Base-by-base conservation (phyloP, 2,797 vertebrate species). In the Lepidocolaptes lacrymiger region DNA sequence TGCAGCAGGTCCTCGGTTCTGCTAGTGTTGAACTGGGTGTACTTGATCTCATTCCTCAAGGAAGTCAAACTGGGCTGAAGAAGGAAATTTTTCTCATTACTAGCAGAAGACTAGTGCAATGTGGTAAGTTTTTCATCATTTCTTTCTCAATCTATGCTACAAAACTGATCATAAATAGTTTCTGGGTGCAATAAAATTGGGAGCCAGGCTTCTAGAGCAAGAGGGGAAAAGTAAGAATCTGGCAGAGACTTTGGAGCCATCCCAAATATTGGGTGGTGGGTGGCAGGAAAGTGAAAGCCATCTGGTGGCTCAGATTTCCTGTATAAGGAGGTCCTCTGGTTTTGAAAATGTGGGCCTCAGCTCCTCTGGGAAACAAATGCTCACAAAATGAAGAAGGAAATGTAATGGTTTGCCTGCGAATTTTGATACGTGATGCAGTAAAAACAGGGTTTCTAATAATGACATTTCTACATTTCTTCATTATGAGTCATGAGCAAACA, bases 381-480 rank as follows among this genome's bases (percentile, higher is more conserved):
- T 79, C 94, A 55, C 84, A 68, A 95, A 95, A 91, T 88, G 92
- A 89, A 91, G 85, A 92, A 94, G 90, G 86, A 83, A 94, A 93
- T 95, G 41, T 82, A 93, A 91, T 93, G 89, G 82, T 93, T 80
- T 93, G 88, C 86, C 96, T 95, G 88, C 1, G 84, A 96, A 96
- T 97, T 95, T 88, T 94, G 92, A 76, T 97, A 95, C 22, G 73
- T 94, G 92, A 96, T 92, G 88, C 91, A 96, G 94, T 95, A 95
- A 96, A 96, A 96, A 77, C 91, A 93, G 62, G 32, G 73, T 95
- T 96, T 96, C 80, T 96, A 94, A 97, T 88, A 95, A 95, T 92
- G 92, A 87, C 93, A 94, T 94, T 93, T 96, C 85, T 89, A 93
- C 94, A 94, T 95, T 95, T 96, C 96, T 97, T 97, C 94, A 93